Evolutionary conservation across 1,140 invertebrate species (phyloP).

Genomic region (Laupala kohalensis): DNA sequence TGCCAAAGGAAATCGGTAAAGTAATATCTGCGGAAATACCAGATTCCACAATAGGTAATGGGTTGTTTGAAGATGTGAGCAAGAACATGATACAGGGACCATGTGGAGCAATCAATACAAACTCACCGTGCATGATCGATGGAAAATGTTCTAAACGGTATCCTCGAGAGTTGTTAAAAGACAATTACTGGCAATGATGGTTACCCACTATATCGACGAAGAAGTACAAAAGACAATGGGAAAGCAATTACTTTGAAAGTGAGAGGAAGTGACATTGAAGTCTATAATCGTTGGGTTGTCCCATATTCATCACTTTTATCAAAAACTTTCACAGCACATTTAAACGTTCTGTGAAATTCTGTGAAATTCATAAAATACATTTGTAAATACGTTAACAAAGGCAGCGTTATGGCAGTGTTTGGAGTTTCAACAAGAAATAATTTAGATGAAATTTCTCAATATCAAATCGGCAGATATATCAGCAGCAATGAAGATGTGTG

Average conservation of each 20-base stretch:
- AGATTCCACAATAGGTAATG: slow-evolving; percentile 10
- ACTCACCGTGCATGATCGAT: slow-evolving; percentile 26
- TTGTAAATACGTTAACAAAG: slow-evolving; percentile 32
- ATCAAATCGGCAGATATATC: slow-evolving; percentile 21
- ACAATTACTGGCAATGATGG: slow-evolving; percentile 25
- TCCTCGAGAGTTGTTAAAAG: slow-evolving; percentile 22
- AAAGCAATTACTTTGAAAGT: slow-evolving; percentile 5
- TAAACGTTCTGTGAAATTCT: slow-evolving; percentile 29
- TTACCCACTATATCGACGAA: slow-evolving; percentile 28
- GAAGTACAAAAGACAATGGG: slow-evolving; percentile 20
- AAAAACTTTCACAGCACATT: slow-evolving; percentile 26
- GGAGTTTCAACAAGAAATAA: slow-evolving; percentile 13
- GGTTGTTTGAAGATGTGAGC: slow-evolving; percentile 19
- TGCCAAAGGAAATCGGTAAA: slow-evolving; percentile 17
- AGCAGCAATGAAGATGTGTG: slow-evolving; percentile 22
- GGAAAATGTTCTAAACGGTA: slow-evolving; percentile 27
- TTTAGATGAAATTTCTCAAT: slow-evolving; percentile 7
- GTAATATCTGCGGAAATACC: slow-evolving; percentile 17
- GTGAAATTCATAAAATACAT: slow-evolving; percentile 26
- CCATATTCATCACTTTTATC: slow-evolving; percentile 22
- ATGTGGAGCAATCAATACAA: slow-evolving; percentile 18
- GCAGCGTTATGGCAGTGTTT: slow-evolving; percentile 29
- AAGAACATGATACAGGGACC: slow-evolving; percentile 28
- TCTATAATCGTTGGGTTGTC: slow-evolving; percentile 28
- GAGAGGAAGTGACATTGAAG: slow-evolving; percentile 9